Evolutionary conservation across 1,140 invertebrate species (phyloP), one percentile per base, ranked within the genome.

Genomic region (Drosophila micromelanica): DNA sequence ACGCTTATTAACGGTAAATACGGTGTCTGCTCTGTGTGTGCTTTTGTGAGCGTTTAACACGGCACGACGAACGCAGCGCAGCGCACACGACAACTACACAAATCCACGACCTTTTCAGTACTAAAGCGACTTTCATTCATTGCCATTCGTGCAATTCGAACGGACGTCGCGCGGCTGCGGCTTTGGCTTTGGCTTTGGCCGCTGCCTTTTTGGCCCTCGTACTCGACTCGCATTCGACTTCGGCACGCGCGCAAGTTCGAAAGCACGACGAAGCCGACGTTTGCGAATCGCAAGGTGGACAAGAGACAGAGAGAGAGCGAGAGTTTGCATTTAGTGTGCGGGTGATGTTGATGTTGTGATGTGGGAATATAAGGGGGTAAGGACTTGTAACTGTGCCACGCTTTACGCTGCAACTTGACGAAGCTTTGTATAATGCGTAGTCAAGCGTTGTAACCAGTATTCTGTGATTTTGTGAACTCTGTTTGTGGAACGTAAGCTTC

Each of bases 61-160:
- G 69, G 69, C 48, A 68, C 52, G 49, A 49, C 57, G 49, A 48
- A 73, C 35, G 73, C 55, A 38, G 13, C 42, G 48, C 57, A 57
- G 54, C 55, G 62, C 62, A 55, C 63, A 84, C 84, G 84, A 80
- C 73, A 89, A 87, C 90, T 89, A 90, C 78, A 91, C 90, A 81
- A 91, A 91, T 91, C 84, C 84, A 91, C 84, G 90, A 91, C 90
- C 90, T 90, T 90, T 91, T 91, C 70, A 91, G 78, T 91, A 91
- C 90, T 91, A 75, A 91, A 84, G 89, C 84, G 73, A 70, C 63
- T 74, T 81, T 84, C 85, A 86, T 82, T 81, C 80, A 89, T 90
- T 90, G 63, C 70, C 69, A 70, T 76, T 78, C 70, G 68, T 65
- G 55, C 60, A 64, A 42, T 75, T 76, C 73, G 73, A 71, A 65